Percentiles rank a stretch among this genome's conserved stretches.
Conservation (phyloP, 2,113 vertebrate species). For the Thalassoma bifasciatum region DNA sequence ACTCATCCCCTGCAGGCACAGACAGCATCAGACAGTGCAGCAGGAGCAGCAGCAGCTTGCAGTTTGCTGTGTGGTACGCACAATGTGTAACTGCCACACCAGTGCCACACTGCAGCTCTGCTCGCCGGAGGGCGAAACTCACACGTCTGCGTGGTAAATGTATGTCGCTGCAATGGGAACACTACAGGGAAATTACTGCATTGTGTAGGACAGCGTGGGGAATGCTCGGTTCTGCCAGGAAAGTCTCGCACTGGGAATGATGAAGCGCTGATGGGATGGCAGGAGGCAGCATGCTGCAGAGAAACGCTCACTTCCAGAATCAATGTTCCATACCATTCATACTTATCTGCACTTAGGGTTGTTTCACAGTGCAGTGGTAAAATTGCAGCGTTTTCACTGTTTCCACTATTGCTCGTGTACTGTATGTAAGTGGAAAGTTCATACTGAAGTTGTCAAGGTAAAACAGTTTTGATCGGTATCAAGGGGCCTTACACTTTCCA, state of each 20-base stretch:
- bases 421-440: conserved; percentile 49
- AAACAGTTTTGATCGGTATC: conserved; percentile 58
- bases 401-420: conserved; percentile 30
- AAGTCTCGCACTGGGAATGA: conserved; percentile 65
- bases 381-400: conserved; percentile 59
- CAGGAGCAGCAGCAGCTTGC: conserved; percentile 54
- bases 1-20: conserved; percentile 69
- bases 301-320: conserved; percentile 71
- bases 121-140: conserved; percentile 45
- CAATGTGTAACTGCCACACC: conserved; percentile 45
- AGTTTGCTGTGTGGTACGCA: conserved; percentile 32
- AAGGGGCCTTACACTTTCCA: conserved; percentile 43
- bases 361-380: conserved; percentile 60
- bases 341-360: conserved; percentile 68
- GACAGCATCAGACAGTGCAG: conserved; percentile 54
- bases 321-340: conserved; percentile 67
- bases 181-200: conserved; percentile 68
- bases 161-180: conserved; percentile 54
- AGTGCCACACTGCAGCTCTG: conserved; percentile 44
- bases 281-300: conserved; percentile 64
- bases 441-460: conserved; percentile 54
- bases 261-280: conserved; percentile 68
- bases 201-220: conserved; percentile 58
- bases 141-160: conserved; percentile 54
- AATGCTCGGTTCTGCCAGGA: conserved; percentile 59